These are phyloP conservation scores for Phrynosoma blainvillii DNA, from an alignment of 2,113 vertebrate genomes.

Conservation along the genomic window DNA sequence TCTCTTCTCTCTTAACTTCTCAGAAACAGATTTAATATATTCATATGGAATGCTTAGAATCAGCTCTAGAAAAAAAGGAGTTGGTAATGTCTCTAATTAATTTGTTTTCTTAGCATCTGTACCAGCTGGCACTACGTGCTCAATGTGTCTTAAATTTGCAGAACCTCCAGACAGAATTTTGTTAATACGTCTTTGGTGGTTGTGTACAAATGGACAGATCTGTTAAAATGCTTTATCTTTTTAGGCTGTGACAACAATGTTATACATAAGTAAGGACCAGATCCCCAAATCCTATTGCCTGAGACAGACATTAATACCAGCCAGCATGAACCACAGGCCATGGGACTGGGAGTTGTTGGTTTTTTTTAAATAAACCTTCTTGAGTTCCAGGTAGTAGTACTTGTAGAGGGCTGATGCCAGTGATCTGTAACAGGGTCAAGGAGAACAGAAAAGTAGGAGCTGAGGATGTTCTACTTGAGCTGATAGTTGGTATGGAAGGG, in stretches of 20 bases:
- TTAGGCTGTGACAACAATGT: neutral
- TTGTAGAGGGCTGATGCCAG: too few relatives aligned
- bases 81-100: neutral
- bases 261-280: neutral
- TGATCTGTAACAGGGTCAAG: too few relatives aligned
- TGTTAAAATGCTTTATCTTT: neutral
- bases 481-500: too few relatives aligned
- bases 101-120: neutral
- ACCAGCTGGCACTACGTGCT: neutral
- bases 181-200: neutral
- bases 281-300: neutral
- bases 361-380: too few relatives aligned
- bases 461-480: too few relatives aligned
- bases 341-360: too few relatives aligned
- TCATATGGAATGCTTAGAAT: neutral
- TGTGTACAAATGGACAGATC: neutral
- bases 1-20: neutral
- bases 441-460: too few relatives aligned
- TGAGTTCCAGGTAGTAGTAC: too few relatives aligned
- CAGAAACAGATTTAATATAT: neutral
- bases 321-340: too few relatives aligned
- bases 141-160: neutral
- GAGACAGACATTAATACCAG: neutral
- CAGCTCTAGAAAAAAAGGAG: neutral
- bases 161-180: neutral